Conservation (phyloP, 1,140 invertebrate genomes). For the Brachionus paranguensis region DNA sequence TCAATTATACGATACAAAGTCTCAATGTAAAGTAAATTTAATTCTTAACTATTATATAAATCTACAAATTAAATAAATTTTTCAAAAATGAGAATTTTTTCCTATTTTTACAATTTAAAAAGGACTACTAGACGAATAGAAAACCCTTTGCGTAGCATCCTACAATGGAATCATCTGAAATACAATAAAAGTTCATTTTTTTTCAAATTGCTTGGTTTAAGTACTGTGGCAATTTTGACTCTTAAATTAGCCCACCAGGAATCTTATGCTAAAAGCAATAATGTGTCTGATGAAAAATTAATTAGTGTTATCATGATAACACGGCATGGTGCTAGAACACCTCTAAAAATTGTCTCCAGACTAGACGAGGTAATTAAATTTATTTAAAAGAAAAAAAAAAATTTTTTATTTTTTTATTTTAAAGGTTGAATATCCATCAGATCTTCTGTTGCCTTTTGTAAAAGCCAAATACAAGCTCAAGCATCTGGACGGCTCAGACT, state of each 20-base stretch:
- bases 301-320: slow-evolving; percentile 15
- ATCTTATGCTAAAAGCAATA: not conserved
- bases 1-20: not conserved
- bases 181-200: not conserved
- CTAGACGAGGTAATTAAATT: slow-evolving; percentile 16
- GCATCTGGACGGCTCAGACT: slow-evolving; percentile 18
- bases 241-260: not conserved
- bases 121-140: not conserved
- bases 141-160: not conserved
- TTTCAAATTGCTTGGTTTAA: not conserved
- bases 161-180: not conserved
- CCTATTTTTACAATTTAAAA: not conserved
- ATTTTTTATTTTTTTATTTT: not conserved
- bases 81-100: not conserved
- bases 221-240: not conserved
- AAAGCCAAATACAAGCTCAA: slow-evolving; percentile 11
- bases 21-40: too few relatives aligned
- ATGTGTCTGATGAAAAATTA: not conserved
- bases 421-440: slow-evolving; percentile 1
- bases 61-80: not conserved
- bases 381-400: not conserved
- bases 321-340: slow-evolving; percentile 35
- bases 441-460: slow-evolving; percentile 13
- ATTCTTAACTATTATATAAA: not conserved
- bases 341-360: not conserved